phyloP scores from a whole-genome alignment of 2,797 vertebrate genomes.

The Muraenolepis orangiensis region DNA sequence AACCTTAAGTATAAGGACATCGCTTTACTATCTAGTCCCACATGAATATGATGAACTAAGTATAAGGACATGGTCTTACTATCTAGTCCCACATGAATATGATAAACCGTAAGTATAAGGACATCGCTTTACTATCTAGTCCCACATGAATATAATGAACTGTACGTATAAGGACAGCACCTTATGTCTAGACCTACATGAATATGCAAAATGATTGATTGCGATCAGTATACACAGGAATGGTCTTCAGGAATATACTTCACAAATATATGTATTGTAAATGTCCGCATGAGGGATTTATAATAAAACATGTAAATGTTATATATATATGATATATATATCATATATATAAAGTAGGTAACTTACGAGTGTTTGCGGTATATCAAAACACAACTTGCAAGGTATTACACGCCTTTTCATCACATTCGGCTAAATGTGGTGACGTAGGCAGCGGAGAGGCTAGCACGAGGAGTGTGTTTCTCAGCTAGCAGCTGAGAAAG shows the following conservation, averaged over 20 bases:
- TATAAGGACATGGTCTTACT: background rate
- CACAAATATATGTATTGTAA: background rate
- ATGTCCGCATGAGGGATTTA: background rate
- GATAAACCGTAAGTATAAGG: background rate
- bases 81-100: background rate
- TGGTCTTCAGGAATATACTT: background rate
- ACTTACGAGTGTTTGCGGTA: conserved; percentile 42
- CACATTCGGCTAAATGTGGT: conserved; percentile 62
- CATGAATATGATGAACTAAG: too few species aligned
- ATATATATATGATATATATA: too few species aligned
- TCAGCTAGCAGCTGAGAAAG: background rate
- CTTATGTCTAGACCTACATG: background rate
- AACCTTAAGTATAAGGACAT: background rate
- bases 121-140: background rate
- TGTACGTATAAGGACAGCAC: background rate
- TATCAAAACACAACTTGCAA: conserved; percentile 20
- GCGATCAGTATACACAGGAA: background rate
- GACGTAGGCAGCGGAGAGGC: conserved; percentile 65
- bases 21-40: background rate
- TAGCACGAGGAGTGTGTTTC: background rate
- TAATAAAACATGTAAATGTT: too few species aligned
- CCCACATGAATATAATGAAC: background rate
- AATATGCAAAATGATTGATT: background rate
- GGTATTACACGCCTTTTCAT: conserved; percentile 49
- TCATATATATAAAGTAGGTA: conserved; percentile 17